Evolutionary conservation across 2,797 vertebrate species (phyloP).

Genomic region (Delichon dasypus): DNA sequence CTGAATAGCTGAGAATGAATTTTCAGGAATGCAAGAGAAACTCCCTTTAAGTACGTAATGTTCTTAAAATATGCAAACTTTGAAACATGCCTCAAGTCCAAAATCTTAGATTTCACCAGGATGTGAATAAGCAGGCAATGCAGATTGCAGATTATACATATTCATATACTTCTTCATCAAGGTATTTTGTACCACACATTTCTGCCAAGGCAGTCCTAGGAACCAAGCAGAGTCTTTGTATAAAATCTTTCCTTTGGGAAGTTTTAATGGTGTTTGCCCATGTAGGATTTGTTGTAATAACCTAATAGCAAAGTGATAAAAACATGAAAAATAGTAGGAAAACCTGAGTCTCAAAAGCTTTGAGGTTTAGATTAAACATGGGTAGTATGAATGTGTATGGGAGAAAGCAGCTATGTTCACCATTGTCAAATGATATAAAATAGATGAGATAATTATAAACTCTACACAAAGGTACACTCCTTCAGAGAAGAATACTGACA

Average conservation of each 20-base stretch:
- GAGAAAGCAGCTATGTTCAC: conserved; percentile 25
- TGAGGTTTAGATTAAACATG: conserved; percentile 36
- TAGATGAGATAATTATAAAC: conserved; percentile 49
- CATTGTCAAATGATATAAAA: conserved; percentile 18
- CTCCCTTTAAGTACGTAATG: background rate
- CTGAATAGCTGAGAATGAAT: background rate
- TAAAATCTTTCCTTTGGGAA: background rate
- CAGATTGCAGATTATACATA: background rate
- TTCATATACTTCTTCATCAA: background rate
- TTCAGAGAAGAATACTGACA: conserved; percentile 1
- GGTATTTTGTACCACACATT: background rate
- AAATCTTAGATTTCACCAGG: background rate
- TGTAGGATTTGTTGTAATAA: conserved; percentile 20
- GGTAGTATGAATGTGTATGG: background rate
- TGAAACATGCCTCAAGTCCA: background rate
- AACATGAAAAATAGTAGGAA: conserved; percentile 20
- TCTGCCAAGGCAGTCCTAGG: background rate
- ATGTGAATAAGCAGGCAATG: background rate
- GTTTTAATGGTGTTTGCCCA: conserved; percentile 7
- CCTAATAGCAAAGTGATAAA: conserved; percentile 24
- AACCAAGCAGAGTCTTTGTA: background rate
- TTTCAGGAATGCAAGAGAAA: background rate
- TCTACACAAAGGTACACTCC: conserved; percentile 28
- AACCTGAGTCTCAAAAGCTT: background rate
- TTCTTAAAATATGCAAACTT: conserved; percentile 14